Evolutionary conservation across 2,888 invertebrate species (phyloP).

Genomic region (Leptinotarsa rubiginosa): DNA sequence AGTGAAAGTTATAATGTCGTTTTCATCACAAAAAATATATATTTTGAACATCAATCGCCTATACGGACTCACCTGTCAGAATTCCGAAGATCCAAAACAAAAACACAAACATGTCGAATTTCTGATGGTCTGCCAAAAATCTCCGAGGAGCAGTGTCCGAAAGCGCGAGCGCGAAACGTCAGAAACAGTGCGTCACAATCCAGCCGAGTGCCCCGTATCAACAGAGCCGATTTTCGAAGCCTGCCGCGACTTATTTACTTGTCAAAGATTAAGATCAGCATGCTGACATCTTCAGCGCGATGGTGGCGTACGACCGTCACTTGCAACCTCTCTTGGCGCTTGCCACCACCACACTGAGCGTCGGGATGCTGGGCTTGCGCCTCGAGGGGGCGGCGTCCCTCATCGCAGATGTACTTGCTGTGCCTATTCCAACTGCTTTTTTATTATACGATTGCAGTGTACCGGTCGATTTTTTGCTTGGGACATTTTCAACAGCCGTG

Average conservation of each 20-base stretch:
- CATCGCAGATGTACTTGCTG: conserved; percentile 41
- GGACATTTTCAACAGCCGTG: conserved; percentile 6
- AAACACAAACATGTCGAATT: conserved; percentile 34
- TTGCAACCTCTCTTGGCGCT: conserved; percentile 40
- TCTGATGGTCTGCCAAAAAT: conserved; percentile 9
- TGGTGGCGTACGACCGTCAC: conserved; percentile 34
- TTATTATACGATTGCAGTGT: conserved; percentile 40
- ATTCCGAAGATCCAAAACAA: conserved; percentile 32
- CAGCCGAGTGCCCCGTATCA: neutral
- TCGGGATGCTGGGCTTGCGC: conserved; percentile 60
- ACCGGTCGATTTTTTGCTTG: conserved; percentile 40
- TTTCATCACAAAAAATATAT: too few species aligned
- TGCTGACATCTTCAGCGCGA: conserved; percentile 42
- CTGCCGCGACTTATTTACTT: conserved; percentile 35
- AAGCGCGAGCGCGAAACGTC: neutral
- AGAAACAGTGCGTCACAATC: neutral
- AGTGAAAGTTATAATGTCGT: too few species aligned
- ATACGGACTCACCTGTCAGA: conserved; percentile 26
- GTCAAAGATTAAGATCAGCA: conserved; percentile 40
- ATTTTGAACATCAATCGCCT: too few species aligned
- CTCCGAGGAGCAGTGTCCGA: neutral
- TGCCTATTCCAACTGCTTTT: conserved; percentile 48
- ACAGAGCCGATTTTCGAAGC: conserved; percentile 11
- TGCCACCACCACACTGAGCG: conserved; percentile 60
- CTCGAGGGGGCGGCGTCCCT: conserved; percentile 49